Conservation (phyloP, 2,888 invertebrate species). For the Leptopilina drosophilae region DNA sequence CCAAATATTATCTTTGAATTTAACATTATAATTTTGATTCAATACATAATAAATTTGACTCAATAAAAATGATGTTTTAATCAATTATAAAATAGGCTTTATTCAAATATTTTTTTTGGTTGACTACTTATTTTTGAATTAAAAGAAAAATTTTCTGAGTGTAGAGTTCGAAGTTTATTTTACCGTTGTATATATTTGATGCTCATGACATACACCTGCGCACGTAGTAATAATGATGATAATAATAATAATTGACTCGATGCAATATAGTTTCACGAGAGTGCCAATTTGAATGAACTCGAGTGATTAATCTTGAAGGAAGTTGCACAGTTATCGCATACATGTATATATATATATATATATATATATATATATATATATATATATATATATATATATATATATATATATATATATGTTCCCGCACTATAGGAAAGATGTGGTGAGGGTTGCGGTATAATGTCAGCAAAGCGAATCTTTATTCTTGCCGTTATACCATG, state of each 20-base stretch:
- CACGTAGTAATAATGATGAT: neutral
- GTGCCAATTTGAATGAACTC: slow-evolving; percentile 4
- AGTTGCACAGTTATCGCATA: slow-evolving; percentile 1
- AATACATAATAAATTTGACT: too few relatives aligned
- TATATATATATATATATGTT: neutral
- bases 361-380: neutral
- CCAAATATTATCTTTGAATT: too few relatives aligned
- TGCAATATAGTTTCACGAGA: slow-evolving; percentile 16
- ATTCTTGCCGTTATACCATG: slow-evolving; percentile 37
- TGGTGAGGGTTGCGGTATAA: neutral
- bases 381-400: neutral
- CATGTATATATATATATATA: neutral
- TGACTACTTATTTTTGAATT: too few relatives aligned
- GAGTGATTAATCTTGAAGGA: slow-evolving; percentile 28
- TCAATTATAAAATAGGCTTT: too few relatives aligned
- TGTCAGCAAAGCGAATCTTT: slow-evolving; percentile 34
- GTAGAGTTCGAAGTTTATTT: neutral
- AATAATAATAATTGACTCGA: neutral
- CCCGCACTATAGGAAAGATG: neutral
- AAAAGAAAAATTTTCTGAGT: too few relatives aligned
- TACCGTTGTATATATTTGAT: neutral
- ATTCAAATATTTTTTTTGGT: too few relatives aligned
- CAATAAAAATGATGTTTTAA: too few relatives aligned
- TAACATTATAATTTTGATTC: too few relatives aligned
- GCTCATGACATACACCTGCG: slow-evolving; percentile 1